phyloP scores from a whole-genome alignment of 37 sponge, comb jelly and placozoan species.

The Cladorhizidae sp. region DNA sequence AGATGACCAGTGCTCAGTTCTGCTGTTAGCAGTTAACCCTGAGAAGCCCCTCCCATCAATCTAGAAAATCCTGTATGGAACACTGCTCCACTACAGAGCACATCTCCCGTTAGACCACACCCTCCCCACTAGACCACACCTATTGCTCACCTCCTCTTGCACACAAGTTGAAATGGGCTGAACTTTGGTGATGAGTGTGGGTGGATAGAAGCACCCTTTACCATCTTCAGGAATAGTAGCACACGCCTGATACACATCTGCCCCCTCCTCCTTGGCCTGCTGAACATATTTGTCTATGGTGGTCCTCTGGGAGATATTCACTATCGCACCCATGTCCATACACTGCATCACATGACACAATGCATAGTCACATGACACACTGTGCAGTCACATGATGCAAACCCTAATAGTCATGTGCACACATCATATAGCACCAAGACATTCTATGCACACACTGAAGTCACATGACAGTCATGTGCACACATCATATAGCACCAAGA shows the following conservation, averaged over 20 bases:
- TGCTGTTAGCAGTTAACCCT: no score
- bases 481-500: no score
- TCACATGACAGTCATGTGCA: no score
- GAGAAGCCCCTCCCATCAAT: no score
- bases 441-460: no score
- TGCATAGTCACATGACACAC: not conserved
- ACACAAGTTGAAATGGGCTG: conserved; percentile 92
- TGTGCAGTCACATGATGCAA: not conserved
- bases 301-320: conserved; percentile 77
- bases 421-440: no score
- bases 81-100: no score
- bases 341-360: conserved; percentile 40
- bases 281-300: conserved; percentile 83
- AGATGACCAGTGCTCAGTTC: no score
- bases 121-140: no score
- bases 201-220: conserved; percentile 90
- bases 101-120: no score
- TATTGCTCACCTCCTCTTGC: conserved; percentile 81
- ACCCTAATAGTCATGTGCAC: not conserved
- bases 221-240: conserved; percentile 80
- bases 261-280: conserved; percentile 87
- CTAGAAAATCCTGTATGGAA: no score
- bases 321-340: conserved; percentile 94
- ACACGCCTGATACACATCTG: conserved; percentile 90
- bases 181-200: conserved; percentile 94